A percentile compares a stretch with the other conserved stretches of the same genome.
Conservation (phyloP, 2,888 invertebrate genomes). For the Mesopsocus fuscifrons region DNA sequence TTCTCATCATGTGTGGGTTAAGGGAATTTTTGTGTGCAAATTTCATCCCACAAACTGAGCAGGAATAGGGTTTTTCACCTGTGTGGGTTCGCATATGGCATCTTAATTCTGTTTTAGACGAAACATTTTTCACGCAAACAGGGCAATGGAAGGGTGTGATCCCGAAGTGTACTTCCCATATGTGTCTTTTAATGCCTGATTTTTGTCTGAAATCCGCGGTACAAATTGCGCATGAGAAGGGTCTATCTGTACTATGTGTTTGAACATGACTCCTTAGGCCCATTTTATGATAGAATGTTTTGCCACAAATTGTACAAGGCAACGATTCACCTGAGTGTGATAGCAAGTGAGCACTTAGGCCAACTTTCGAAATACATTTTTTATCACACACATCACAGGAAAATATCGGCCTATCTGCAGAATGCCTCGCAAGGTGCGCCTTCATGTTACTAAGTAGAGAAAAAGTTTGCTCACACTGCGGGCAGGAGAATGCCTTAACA, state of each 20-base stretch:
- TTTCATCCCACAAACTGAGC: neutral
- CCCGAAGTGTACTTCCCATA: slow-evolving; percentile 10
- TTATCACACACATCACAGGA: slow-evolving; percentile 8
- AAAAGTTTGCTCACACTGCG: no score
- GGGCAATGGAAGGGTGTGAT: slow-evolving; percentile 9
- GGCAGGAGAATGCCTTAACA: no score
- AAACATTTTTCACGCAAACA: slow-evolving; percentile 10
- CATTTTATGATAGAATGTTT: neutral
- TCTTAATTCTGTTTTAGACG: slow-evolving; percentile 1
- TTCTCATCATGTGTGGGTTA: neutral
- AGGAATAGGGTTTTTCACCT: neutral
- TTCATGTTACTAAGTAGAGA: no score
- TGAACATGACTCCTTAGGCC: slow-evolving; percentile 4
- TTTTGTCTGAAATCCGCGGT: slow-evolving; percentile 1
- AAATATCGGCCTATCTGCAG: slow-evolving; percentile 8
- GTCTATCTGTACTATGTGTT: slow-evolving; percentile 8
- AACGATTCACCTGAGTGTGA: slow-evolving; percentile 9
- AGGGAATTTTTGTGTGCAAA: neutral
- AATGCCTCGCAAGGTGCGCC: slow-evolving; percentile 7
- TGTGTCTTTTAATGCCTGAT: slow-evolving; percentile 9
- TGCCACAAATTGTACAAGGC: slow-evolving; percentile 1
- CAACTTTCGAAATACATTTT: neutral
- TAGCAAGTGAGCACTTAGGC: slow-evolving; percentile 10
- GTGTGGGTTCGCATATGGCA: slow-evolving; percentile 4
- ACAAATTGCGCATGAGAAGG: slow-evolving; percentile 2